A percentile compares a stretch with the other conserved stretches of the same genome.
phyloP scores from a whole-genome alignment of 2,797 vertebrate genomes.

The Gadopsis bispinosus region DNA sequence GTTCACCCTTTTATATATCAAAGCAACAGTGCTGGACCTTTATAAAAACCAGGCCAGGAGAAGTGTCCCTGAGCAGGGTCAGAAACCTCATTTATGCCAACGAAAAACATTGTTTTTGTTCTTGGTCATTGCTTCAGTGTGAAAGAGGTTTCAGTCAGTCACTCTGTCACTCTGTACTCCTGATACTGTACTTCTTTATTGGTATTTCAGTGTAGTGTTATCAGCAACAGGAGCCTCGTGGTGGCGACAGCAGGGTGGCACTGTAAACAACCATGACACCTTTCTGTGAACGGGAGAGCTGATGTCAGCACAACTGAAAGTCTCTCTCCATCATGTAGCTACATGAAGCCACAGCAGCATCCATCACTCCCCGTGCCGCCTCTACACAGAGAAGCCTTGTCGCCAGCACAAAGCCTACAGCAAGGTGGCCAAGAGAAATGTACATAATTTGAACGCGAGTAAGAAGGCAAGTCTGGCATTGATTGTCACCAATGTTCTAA shows the following conservation, averaged over 20 bases:
- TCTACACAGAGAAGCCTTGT: slow-evolving; percentile 61
- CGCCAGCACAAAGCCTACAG: slow-evolving; percentile 50
- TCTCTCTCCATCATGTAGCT: slow-evolving; percentile 83
- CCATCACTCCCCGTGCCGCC: slow-evolving; percentile 78
- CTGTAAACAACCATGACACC: slow-evolving; percentile 84
- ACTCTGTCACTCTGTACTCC: slow-evolving; percentile 29
- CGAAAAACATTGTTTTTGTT: slow-evolving; percentile 13
- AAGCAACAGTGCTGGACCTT: background rate
- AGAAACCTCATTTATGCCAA: slow-evolving; percentile 10
- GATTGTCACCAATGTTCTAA: slow-evolving; percentile 49
- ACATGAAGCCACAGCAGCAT: slow-evolving; percentile 77
- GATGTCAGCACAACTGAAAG: slow-evolving; percentile 84
- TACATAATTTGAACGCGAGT: slow-evolving; percentile 43
- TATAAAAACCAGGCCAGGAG: slow-evolving; percentile 13
- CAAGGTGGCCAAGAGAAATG: slow-evolving; percentile 55
- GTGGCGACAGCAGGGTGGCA: slow-evolving; percentile 70
- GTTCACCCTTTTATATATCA: background rate
- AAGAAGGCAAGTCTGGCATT: slow-evolving; percentile 42
- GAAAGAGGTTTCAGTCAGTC: slow-evolving; percentile 31
- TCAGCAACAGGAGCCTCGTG: slow-evolving; percentile 50
- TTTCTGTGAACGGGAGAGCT: slow-evolving; percentile 78
- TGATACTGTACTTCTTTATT: slow-evolving; percentile 40
- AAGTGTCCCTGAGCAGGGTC: background rate
- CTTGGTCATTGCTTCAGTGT: slow-evolving; percentile 18
- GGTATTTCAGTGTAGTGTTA: slow-evolving; percentile 54